Evolutionary conservation across 2,888 invertebrate species (phyloP).

Genomic region (Acrobasis consociella): DNA sequence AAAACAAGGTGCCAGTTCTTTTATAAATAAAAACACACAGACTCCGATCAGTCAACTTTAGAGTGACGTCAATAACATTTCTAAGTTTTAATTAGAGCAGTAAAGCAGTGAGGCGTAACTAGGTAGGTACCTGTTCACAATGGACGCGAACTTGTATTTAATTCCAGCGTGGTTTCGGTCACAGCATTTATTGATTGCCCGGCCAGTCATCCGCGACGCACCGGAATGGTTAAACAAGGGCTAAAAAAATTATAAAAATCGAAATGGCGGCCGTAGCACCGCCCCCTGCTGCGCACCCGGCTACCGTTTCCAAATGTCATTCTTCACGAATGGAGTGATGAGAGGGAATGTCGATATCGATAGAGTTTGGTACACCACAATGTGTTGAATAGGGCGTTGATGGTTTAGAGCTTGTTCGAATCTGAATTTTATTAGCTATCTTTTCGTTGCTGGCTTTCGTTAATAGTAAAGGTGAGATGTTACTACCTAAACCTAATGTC

Average conservation of each 20-base stretch:
- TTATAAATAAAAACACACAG: no score
- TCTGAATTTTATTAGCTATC: conserved; percentile 5
- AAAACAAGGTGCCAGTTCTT: no score
- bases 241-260: conserved; percentile 69
- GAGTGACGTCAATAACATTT: conserved; percentile 24
- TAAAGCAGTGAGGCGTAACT: conserved; percentile 45
- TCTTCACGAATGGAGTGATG: conserved; percentile 52
- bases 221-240: conserved; percentile 78
- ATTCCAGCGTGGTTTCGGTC: conserved; percentile 72
- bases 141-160: conserved; percentile 60
- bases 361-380: conserved; percentile 4
- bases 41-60: conserved; percentile 1
- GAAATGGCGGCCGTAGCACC: conserved; percentile 73
- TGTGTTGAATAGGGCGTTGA: not conserved
- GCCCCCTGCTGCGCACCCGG: conserved; percentile 71
- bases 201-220: conserved; percentile 70
- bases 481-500: no score
- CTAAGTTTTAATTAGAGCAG: conserved; percentile 56
- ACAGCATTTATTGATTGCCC: conserved; percentile 77
- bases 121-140: conserved; percentile 48
- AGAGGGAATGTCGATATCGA: conserved; percentile 45
- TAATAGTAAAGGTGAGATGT: no score
- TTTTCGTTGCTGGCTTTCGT: no score
- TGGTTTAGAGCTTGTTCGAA: not conserved
- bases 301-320: conserved; percentile 80